These are phyloP conservation scores for Lepidurus apus DNA, from an alignment of 1,140 invertebrate species.

Conservation along the genomic window DNA sequence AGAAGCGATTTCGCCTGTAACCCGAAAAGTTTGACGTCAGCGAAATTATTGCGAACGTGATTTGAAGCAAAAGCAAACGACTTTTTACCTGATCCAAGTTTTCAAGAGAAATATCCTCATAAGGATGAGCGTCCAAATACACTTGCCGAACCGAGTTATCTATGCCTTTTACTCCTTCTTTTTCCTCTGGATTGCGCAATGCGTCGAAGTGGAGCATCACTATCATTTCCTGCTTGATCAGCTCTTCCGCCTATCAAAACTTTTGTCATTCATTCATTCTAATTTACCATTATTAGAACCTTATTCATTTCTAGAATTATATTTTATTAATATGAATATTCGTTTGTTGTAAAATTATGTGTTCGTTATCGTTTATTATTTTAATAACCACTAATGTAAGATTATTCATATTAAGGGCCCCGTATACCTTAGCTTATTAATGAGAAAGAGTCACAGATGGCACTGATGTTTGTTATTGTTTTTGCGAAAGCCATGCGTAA, in stretches of 20 bases:
- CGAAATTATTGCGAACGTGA: not conserved
- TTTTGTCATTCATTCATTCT: no score
- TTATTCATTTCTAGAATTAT: no score
- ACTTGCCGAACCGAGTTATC: constrained; percentile 42
- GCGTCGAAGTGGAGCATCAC: constrained; percentile 90
- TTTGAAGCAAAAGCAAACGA: constrained; percentile 7
- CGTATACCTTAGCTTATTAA: no score
- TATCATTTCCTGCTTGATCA: constrained; percentile 96
- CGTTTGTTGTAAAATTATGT: no score
- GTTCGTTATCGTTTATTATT: no score
- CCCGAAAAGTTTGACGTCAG: not conserved
- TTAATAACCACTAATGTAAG: no score
- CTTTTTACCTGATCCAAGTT: constrained; percentile 59
- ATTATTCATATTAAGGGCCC: no score
- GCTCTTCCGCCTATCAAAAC: constrained; percentile 72
- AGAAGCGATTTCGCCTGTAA: constrained; percentile 59
- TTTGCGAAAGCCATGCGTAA: no score
- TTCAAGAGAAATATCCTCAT: constrained; percentile 63
- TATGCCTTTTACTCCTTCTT: constrained; percentile 46
- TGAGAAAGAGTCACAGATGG: no score
- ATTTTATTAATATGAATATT: no score
- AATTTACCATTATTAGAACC: no score
- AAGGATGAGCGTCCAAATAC: constrained; percentile 81
- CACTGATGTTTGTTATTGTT: no score
- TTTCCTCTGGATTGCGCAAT: constrained; percentile 46